Evolutionary conservation across 2,797 vertebrate genomes (phyloP).

Genomic region (Pseudochirops corinnae): DNA sequence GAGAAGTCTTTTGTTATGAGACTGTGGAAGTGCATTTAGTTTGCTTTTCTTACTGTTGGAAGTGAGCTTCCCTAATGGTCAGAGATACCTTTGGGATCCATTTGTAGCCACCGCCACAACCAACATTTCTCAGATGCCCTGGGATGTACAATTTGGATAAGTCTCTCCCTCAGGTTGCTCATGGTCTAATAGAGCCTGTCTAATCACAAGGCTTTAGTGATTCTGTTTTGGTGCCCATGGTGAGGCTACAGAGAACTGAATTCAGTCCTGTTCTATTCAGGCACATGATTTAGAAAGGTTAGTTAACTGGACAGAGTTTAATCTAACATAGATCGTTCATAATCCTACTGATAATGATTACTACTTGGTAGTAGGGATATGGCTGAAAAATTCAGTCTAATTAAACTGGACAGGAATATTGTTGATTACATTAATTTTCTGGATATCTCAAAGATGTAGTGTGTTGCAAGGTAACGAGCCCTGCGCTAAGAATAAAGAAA

Average conservation of each 20-base stretch:
- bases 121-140: neutral
- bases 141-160: neutral
- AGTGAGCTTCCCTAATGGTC: neutral
- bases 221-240: neutral
- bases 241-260: neutral
- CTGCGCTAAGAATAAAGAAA: neutral
- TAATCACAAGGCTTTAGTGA: neutral
- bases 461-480: neutral
- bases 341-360: neutral
- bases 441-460: neutral
- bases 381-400: neutral
- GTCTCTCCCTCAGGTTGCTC: neutral
- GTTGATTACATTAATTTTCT: neutral
- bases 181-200: neutral
- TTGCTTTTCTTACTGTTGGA: neutral
- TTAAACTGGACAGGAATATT: neutral
- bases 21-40: neutral
- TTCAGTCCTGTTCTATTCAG: neutral
- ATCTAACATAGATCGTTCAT: neutral
- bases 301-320: neutral
- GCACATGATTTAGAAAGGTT: neutral
- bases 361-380: neutral
- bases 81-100: neutral
- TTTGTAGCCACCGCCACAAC: neutral
- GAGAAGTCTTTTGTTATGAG: neutral